Conservation (phyloP, 2,113 vertebrate genomes). For the Leptocoma aspasia region DNA sequence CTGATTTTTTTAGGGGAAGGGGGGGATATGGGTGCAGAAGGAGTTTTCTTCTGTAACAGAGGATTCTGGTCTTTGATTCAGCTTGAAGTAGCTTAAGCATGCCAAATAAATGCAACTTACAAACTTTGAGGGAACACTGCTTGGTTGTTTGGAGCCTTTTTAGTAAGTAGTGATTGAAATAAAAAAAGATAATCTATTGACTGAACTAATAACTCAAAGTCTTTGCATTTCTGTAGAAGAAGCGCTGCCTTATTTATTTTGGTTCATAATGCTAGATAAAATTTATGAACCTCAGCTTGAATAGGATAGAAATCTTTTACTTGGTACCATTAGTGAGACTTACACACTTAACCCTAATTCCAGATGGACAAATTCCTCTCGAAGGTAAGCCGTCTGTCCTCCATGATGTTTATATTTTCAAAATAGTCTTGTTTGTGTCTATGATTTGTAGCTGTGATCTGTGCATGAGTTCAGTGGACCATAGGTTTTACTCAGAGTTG, state of each 20-base stretch:
- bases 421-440: background rate
- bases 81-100: background rate
- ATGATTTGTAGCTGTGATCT: background rate
- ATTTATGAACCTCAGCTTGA: background rate
- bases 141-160: background rate
- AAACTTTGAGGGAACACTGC: background rate
- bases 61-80: background rate
- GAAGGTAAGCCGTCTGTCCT: too few relatives aligned
- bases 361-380: too few relatives aligned
- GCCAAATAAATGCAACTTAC: background rate
- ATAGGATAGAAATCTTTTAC: background rate
- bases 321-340: background rate
- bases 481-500: background rate
- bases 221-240: background rate
- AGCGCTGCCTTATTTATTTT: background rate
- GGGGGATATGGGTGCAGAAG: rapidly evolving
- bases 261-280: background rate
- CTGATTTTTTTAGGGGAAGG: rapidly evolving
- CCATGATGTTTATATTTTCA: background rate
- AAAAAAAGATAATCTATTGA: background rate
- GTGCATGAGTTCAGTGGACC: background rate
- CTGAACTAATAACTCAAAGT: background rate
- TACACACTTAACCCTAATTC: background rate
- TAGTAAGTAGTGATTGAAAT: background rate
- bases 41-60: background rate